These are phyloP conservation scores for Alsophila aescularia DNA, from an alignment of 2,888 invertebrate genomes.

Conservation along the genomic window DNA sequence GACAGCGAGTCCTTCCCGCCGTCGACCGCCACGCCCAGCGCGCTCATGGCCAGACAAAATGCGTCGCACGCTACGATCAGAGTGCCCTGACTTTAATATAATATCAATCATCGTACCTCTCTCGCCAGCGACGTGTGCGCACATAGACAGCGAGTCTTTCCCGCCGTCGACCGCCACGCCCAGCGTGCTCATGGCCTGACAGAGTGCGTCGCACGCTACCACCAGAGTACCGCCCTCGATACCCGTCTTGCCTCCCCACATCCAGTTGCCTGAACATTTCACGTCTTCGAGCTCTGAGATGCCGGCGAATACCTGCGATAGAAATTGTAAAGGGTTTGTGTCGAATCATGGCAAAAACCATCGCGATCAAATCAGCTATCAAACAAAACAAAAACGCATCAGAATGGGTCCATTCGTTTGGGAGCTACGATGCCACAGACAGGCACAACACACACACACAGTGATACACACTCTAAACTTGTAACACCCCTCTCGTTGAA, in stretches of 20 bases:
- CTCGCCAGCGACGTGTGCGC: conserved; percentile 91
- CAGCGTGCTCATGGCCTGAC: conserved; percentile 90
- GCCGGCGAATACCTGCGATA: conserved; percentile 85
- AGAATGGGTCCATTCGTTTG: too few relatives aligned
- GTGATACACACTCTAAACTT: too few relatives aligned
- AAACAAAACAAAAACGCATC: too few relatives aligned
- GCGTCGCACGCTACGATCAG: conserved; percentile 94
- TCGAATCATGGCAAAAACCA: too few relatives aligned
- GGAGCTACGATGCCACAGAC: too few relatives aligned
- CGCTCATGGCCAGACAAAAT: conserved; percentile 93
- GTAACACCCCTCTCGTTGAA: too few relatives aligned
- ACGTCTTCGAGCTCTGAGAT: conserved; percentile 91
- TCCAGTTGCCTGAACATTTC: conserved; percentile 99
- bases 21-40: conserved; percentile 94
- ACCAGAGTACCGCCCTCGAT: conserved; percentile 96
- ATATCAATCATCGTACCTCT: too few relatives aligned
- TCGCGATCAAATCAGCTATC: too few relatives aligned
- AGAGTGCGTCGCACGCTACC: conserved; percentile 95
- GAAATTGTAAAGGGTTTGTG: not conserved
- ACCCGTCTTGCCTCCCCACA: conserved; percentile 99
- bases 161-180: conserved; percentile 97
- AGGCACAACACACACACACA: too few relatives aligned
- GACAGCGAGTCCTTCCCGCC: conserved; percentile 99
- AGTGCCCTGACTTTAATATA: conserved; percentile 84
- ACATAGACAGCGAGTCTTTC: conserved; percentile 99